Conservation (phyloP, 2,888 invertebrate genomes). For the Nasonia oneida region DNA sequence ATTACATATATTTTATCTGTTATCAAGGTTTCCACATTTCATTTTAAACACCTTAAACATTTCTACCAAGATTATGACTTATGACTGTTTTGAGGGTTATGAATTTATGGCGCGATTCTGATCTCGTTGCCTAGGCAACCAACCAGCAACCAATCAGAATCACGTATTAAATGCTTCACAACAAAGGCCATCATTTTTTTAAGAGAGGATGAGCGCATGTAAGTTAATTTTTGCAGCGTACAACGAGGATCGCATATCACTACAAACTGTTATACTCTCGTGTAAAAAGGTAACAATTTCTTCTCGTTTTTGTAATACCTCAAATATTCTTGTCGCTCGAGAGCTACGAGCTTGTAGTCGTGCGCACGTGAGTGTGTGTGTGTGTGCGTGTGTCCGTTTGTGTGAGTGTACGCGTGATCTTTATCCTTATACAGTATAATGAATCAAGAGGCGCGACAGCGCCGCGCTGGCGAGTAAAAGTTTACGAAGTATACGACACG, state of each 20-base stretch:
- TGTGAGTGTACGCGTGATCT: constrained; percentile 59
- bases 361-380: constrained; percentile 63
- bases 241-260: neutral
- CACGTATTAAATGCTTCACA: no score
- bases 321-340: constrained; percentile 9
- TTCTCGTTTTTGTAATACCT: neutral
- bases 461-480: no score
- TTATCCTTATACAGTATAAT: constrained; percentile 65
- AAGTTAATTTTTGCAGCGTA: neutral
- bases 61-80: no score
- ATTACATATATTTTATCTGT: no score
- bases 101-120: no score
- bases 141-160: no score
- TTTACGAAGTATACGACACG: no score
- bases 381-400: constrained; percentile 41
- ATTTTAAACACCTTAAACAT: no score
- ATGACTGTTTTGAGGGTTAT: no score
- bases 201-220: neutral
- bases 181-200: no score
- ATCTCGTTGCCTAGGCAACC: no score
- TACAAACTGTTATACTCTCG: neutral
- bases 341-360: constrained; percentile 68
- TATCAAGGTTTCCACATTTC: no score
- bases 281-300: constrained; percentile 30
- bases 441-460: constrained; percentile 64